phyloP scores from a whole-genome alignment of 2,888 invertebrate species.

The Ectobius pallidus region DNA sequence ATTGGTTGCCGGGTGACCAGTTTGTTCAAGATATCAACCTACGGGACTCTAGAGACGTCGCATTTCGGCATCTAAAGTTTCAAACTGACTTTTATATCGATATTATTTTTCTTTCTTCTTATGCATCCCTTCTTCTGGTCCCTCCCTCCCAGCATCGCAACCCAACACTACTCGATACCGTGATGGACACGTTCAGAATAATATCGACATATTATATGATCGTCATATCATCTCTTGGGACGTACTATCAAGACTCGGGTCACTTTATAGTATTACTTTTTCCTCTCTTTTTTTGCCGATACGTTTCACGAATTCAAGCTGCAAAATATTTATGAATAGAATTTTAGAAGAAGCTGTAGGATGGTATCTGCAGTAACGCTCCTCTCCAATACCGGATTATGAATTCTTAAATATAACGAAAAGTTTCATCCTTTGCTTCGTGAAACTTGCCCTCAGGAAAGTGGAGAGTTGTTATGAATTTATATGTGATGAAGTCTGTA shows the following conservation, averaged over 20 bases:
- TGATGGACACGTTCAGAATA: constrained; percentile 40
- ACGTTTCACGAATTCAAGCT: constrained; percentile 35
- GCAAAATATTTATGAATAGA: constrained; percentile 32
- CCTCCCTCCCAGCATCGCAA: not conserved
- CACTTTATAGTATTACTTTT: constrained; percentile 26
- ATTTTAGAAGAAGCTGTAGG: not conserved
- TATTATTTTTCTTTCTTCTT: not conserved
- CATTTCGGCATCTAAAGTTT: constrained; percentile 36
- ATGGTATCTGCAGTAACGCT: not conserved
- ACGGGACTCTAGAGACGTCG: constrained; percentile 30
- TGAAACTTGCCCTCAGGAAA: not conserved
- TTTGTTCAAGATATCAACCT: constrained; percentile 2
- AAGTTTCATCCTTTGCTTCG: too few species aligned
- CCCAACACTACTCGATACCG: constrained; percentile 32
- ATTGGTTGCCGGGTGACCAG: constrained; percentile 19
- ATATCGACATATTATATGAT: constrained; percentile 26
- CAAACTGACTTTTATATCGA: constrained; percentile 35
- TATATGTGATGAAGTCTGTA: not conserved
- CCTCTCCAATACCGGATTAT: too few species aligned
- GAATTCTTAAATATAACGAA: too few species aligned
- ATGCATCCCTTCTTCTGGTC: not conserved
- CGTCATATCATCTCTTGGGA: constrained; percentile 18
- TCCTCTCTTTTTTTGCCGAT: constrained; percentile 4
- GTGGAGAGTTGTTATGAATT: not conserved
- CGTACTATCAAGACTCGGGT: constrained; percentile 25